Evolutionary conservation across 2,113 vertebrate genomes (phyloP).

Genomic region (Silurus glanis): DNA sequence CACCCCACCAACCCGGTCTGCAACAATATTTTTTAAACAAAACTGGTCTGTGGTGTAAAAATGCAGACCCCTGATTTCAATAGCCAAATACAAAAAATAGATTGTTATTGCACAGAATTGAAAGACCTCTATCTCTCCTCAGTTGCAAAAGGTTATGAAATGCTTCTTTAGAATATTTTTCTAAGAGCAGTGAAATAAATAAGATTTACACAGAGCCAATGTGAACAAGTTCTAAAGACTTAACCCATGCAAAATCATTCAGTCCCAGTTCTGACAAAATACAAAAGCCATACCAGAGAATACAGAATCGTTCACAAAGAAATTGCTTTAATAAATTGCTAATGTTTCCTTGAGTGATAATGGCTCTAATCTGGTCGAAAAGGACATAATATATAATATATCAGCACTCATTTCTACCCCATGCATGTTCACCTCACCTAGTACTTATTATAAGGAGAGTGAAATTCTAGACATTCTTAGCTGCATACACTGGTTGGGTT

Average conservation of each 20-base stretch:
- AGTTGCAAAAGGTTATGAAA: background rate
- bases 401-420: background rate
- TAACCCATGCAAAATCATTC: background rate
- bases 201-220: background rate
- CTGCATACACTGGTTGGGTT: background rate
- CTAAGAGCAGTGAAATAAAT: background rate
- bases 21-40: no score
- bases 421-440: background rate
- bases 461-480: background rate
- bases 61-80: background rate
- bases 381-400: background rate
- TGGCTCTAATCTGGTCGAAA: background rate
- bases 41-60: no score
- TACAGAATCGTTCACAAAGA: background rate
- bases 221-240: background rate
- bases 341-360: background rate
- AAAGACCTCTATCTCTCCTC: background rate
- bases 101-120: background rate
- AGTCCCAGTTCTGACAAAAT: background rate
- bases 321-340: background rate
- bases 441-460: background rate
- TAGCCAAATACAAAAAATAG: background rate
- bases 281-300: background rate
- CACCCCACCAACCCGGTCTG: no score
- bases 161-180: background rate